These are phyloP conservation scores for Herpailurus yagouaroundi DNA, from an alignment of 2,113 vertebrate genomes.

Conservation along the genomic window DNA sequence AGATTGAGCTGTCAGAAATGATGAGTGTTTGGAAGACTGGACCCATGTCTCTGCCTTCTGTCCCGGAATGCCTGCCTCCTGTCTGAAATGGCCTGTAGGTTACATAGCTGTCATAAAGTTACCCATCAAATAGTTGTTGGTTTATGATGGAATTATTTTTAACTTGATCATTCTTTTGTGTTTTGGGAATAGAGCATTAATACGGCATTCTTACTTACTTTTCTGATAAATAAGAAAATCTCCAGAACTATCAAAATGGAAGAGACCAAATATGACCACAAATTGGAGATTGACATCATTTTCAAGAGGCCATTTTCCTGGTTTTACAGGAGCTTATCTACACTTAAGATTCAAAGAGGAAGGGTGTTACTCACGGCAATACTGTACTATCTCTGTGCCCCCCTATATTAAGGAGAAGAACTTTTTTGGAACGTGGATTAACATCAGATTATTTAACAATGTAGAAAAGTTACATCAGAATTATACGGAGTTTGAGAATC, in stretches of 20 bases:
- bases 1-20: background rate
- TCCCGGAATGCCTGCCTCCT: background rate
- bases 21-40: background rate
- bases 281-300: background rate
- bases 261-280: background rate
- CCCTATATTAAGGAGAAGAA: background rate
- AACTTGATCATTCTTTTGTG: background rate
- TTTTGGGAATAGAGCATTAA: background rate
- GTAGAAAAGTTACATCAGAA: background rate
- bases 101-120: background rate
- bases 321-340: background rate
- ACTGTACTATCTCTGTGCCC: background rate
- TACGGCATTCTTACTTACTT: background rate
- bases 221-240: background rate
- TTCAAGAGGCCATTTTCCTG: background rate
- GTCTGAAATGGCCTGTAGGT: background rate
- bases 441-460: background rate
- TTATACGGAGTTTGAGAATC: background rate
- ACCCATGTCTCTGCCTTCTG: background rate
- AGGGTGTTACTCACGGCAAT: background rate
- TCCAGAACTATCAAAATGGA: background rate
- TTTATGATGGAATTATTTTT: background rate
- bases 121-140: background rate
- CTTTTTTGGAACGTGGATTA: background rate
- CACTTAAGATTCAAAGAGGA: background rate